A percentile compares a stretch with the other conserved stretches of the same genome.
Conservation (phyloP, 2,888 invertebrate species). For the Periphyllus acericola region DNA sequence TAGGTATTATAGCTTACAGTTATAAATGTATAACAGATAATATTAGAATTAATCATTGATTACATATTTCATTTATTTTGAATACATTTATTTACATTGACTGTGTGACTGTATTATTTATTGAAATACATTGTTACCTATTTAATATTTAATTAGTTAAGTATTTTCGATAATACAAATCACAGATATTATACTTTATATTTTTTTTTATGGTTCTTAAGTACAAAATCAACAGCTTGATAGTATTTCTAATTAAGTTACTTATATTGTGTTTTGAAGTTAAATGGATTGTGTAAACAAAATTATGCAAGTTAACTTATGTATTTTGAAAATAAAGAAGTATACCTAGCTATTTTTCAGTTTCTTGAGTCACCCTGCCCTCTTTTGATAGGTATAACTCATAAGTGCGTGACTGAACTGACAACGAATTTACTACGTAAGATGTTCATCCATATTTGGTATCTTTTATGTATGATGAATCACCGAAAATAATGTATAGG, state of each 20-base stretch:
- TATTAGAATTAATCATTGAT: too few relatives aligned
- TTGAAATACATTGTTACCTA: too few relatives aligned
- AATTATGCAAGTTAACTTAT: constrained; percentile 40
- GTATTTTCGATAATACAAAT: too few relatives aligned
- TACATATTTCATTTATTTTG: too few relatives aligned
- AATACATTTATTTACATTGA: too few relatives aligned
- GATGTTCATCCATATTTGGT: constrained; percentile 53
- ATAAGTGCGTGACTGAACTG: constrained; percentile 48
- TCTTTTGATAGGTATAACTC: constrained; percentile 20
- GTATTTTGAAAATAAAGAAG: constrained; percentile 5
- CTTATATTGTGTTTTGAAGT: constrained; percentile 28
- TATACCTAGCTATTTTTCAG: constrained; percentile 38
- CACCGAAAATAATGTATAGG: constrained; percentile 41
- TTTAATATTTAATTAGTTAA: too few relatives aligned
- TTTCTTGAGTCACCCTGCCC: constrained; percentile 27
- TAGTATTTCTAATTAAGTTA: constrained; percentile 24
- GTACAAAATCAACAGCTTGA: constrained; percentile 7
- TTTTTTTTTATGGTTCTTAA: background rate
- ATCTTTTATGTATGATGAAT: constrained; percentile 44
- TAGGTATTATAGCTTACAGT: too few relatives aligned
- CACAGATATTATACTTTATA: background rate
- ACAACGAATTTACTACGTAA: constrained; percentile 44
- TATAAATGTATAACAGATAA: too few relatives aligned
- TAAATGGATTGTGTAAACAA: constrained; percentile 23
- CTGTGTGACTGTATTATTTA: too few relatives aligned